Percentiles rank a stretch among this genome's conserved stretches.
These are phyloP conservation scores for Pituophis catenifer DNA, from an alignment of 2,113 vertebrate species.

Conservation along the genomic window DNA sequence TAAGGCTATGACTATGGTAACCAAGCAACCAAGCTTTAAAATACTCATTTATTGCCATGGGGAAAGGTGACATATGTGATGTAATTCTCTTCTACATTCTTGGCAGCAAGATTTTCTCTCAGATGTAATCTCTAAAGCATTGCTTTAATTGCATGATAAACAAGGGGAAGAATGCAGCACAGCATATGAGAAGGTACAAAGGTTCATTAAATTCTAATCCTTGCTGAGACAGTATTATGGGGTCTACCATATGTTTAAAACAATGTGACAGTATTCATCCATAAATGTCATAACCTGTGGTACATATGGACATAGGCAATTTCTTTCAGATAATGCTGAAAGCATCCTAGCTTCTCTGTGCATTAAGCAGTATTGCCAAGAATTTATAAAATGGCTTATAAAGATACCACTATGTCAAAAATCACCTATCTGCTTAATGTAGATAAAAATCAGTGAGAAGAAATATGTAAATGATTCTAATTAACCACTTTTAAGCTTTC, in stretches of 20 bases:
- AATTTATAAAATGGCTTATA: not conserved
- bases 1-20: constrained; percentile 3
- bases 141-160: not conserved
- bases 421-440: not conserved
- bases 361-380: not conserved
- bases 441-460: not conserved
- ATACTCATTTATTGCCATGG: not conserved
- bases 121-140: not conserved
- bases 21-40: constrained; percentile 10
- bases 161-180: not conserved
- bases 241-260: not conserved
- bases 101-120: not conserved
- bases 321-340: not conserved
- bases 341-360: not conserved
- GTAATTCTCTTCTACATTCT: constrained; percentile 25
- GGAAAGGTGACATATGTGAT: constrained; percentile 20
- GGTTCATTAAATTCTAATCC: not conserved
- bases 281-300: not conserved
- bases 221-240: not conserved
- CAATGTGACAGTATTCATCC: not conserved
- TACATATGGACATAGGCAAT: not conserved
- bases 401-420: not conserved
- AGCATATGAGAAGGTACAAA: not conserved
- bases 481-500: not conserved
- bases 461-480: not conserved